phyloP scores from a whole-genome alignment of 1,140 invertebrate genomes.

The Micrasema longulum region DNA sequence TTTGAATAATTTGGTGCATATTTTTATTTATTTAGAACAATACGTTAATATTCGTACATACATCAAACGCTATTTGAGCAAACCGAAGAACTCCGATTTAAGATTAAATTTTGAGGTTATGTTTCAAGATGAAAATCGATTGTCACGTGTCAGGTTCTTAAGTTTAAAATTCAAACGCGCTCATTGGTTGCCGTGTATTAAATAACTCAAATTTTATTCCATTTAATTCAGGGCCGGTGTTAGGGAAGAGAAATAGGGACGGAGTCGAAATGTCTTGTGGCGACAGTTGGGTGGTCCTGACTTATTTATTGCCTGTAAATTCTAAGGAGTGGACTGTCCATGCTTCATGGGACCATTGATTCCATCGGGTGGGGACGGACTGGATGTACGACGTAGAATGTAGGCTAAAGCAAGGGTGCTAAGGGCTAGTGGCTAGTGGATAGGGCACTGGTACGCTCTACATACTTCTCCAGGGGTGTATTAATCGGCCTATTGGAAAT shows the following conservation, averaged over 20 bases:
- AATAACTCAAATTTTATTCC: slow-evolving; percentile 16
- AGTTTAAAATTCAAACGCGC: neutral
- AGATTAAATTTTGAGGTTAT: neutral
- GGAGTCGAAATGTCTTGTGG: slow-evolving; percentile 45
- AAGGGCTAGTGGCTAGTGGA: neutral
- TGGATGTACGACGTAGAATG: neutral
- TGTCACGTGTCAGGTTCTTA: neutral
- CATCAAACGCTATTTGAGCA: too few species aligned
- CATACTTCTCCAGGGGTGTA: too few species aligned
- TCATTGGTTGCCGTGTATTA: slow-evolving; percentile 14
- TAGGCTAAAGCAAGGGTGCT: neutral
- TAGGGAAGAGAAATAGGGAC: neutral
- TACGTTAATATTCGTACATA: too few species aligned
- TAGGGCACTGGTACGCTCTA: too few species aligned
- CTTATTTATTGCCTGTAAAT: slow-evolving; percentile 51
- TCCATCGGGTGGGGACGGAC: neutral
- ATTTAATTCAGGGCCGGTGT: slow-evolving; percentile 28
- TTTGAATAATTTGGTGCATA: too few species aligned
- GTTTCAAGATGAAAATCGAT: neutral
- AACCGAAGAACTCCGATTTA: neutral
- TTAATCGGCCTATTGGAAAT: too few species aligned
- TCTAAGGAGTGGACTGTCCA: slow-evolving; percentile 48
- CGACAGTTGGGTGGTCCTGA: slow-evolving; percentile 48
- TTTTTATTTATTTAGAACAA: too few species aligned
- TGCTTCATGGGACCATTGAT: slow-evolving; percentile 20